These are phyloP conservation scores for Limenitis camilla DNA, from an alignment of 2,888 invertebrate species.

Conservation along the genomic window DNA sequence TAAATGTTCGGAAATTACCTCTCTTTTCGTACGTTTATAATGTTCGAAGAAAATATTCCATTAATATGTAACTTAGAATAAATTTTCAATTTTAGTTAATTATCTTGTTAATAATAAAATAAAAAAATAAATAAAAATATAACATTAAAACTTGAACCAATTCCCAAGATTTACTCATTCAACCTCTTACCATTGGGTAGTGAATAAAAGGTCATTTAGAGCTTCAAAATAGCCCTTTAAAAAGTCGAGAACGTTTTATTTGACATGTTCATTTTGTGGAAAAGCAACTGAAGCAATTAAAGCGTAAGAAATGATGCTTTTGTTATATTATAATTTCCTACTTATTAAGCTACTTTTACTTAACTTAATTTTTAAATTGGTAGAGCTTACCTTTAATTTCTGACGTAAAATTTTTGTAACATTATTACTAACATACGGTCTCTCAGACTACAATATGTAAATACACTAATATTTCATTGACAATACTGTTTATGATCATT, in stretches of 20 bases:
- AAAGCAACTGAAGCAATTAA: constrained; percentile 22
- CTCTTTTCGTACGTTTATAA: too few relatives aligned
- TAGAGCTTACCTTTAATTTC: too few relatives aligned
- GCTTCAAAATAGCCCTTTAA: constrained; percentile 54
- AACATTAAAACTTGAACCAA: constrained; percentile 39
- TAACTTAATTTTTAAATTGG: too few relatives aligned
- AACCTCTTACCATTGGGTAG: constrained; percentile 59
- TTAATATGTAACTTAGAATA: too few relatives aligned
- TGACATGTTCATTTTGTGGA: constrained; percentile 25
- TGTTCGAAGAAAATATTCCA: too few relatives aligned
- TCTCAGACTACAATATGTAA: too few relatives aligned
- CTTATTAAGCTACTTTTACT: background rate
- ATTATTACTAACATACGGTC: too few relatives aligned
- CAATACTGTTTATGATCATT: too few relatives aligned
- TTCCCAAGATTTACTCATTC: constrained; percentile 55
- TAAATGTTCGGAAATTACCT: too few relatives aligned
- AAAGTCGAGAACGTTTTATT: constrained; percentile 39
- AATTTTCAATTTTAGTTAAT: too few relatives aligned
- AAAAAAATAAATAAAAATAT: constrained; percentile 1
- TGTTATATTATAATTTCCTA: background rate
- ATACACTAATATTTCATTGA: too few relatives aligned
- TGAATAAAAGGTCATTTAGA: constrained; percentile 63
- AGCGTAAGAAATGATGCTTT: constrained; percentile 1
- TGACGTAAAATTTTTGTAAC: too few relatives aligned
- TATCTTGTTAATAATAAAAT: background rate